Evolutionary conservation across 2,113 vertebrate genomes (phyloP).

Genomic region (Chionodraco myersi): DNA sequence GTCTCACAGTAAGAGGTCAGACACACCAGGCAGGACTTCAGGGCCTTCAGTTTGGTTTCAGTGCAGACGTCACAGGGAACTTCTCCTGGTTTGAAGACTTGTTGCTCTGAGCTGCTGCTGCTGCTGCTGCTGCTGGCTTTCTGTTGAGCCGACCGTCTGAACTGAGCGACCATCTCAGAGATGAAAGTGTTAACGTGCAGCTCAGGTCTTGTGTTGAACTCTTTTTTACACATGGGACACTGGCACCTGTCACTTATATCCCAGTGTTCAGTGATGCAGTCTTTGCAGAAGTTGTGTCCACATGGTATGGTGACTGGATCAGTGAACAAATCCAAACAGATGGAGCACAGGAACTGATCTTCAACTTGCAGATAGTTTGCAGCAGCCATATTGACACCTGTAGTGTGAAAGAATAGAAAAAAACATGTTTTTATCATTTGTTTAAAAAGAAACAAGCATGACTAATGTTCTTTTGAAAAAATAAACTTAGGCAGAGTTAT

Average conservation of each 20-base stretch:
- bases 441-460: too few relatives aligned
- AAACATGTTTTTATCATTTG: too few relatives aligned
- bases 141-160: slow-evolving; percentile 24
- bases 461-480: too few relatives aligned
- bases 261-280: slow-evolving; percentile 10
- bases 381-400: slow-evolving; percentile 5
- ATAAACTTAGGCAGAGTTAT: too few relatives aligned
- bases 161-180: slow-evolving; percentile 15
- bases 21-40: slow-evolving; percentile 40
- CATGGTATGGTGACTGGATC: background rate
- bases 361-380: background rate
- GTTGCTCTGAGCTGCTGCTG: slow-evolving; percentile 21
- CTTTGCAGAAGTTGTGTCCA: slow-evolving; percentile 36
- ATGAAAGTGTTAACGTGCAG: background rate
- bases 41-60: slow-evolving; percentile 30
- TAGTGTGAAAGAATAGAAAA: background rate
- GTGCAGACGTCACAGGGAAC: slow-evolving; percentile 42
- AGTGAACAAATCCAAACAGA: slow-evolving; percentile 16
- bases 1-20: slow-evolving; percentile 29
- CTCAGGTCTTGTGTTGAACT: background rate
- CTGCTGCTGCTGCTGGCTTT: slow-evolving; percentile 14
- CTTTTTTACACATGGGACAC: slow-evolving; percentile 25
- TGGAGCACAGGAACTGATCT: slow-evolving; percentile 30
- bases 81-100: slow-evolving; percentile 6
- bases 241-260: accelerated